Evolutionary conservation across 2,113 vertebrate species (phyloP).

Genomic region (Pelodiscus sinensis): DNA sequence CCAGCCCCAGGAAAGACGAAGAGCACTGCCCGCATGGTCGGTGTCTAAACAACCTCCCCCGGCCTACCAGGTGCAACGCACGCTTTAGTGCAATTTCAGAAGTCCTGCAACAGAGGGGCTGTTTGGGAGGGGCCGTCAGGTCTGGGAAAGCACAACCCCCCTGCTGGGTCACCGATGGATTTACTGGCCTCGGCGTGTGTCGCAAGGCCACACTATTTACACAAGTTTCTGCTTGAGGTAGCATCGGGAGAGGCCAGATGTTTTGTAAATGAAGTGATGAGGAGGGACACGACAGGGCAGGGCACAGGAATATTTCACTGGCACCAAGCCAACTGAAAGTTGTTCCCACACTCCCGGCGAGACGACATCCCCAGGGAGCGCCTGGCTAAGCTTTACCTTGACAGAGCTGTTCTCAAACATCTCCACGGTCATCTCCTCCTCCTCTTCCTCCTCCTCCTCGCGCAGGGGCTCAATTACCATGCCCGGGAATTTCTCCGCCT

Average conservation of each 20-base stretch:
- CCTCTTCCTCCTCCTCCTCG: constrained; percentile 87
- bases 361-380: rapidly evolving
- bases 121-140: neutral
- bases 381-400: constrained; percentile 26
- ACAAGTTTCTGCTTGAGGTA: neutral
- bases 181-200: neutral
- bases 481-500: constrained; percentile 78
- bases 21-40: neutral
- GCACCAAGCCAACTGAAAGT: neutral
- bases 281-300: neutral
- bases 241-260: neutral
- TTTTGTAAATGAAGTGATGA: neutral
- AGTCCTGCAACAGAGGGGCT: neutral
- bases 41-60: neutral
- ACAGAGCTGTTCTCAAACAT: constrained; percentile 94
- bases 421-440: constrained; percentile 92
- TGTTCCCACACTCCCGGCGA: neutral
- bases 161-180: neutral
- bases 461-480: constrained; percentile 77
- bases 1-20: neutral
- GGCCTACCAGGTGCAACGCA: neutral
- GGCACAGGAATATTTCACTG: neutral
- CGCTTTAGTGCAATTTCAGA: neutral
- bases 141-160: neutral
- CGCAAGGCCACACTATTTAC: neutral